phyloP scores from a whole-genome alignment of 2,113 vertebrate genomes.

The Podocnemis expansa region DNA sequence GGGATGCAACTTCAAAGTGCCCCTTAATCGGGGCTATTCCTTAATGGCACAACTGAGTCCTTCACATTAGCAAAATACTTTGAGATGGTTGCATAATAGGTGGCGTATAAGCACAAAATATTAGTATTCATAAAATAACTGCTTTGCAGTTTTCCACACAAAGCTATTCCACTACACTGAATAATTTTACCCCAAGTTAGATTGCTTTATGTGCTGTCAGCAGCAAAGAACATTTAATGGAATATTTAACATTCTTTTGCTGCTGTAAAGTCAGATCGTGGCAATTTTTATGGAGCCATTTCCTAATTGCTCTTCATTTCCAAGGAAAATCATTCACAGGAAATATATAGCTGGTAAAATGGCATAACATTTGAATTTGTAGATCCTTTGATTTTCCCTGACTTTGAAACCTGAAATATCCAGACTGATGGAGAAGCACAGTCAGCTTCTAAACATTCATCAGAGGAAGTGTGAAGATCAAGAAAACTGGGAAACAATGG shows the following conservation, averaged over 20 bases:
- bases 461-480: slow-evolving; percentile 35
- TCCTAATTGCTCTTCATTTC: background rate
- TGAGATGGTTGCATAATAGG: background rate
- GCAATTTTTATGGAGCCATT: slow-evolving; percentile 1
- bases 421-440: background rate
- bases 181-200: slow-evolving; percentile 11
- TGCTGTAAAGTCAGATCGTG: slow-evolving; percentile 2
- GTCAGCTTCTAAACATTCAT: background rate
- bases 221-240: background rate
- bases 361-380: background rate
- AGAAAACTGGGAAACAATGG: background rate
- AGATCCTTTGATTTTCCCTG: slow-evolving; percentile 17
- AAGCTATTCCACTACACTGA: background rate
- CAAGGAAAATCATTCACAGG: background rate
- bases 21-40: background rate
- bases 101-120: background rate
- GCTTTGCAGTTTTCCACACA: background rate
- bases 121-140: background rate
- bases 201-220: background rate
- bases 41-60: background rate
- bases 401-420: background rate
- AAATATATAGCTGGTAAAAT: slow-evolving; percentile 3
- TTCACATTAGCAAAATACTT: background rate
- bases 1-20: background rate
- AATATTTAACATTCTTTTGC: slow-evolving; percentile 33